Percentiles rank a stretch among this genome's conserved stretches.
Conservation (phyloP, 1,140 invertebrate genomes). For the Papilio helenus region DNA sequence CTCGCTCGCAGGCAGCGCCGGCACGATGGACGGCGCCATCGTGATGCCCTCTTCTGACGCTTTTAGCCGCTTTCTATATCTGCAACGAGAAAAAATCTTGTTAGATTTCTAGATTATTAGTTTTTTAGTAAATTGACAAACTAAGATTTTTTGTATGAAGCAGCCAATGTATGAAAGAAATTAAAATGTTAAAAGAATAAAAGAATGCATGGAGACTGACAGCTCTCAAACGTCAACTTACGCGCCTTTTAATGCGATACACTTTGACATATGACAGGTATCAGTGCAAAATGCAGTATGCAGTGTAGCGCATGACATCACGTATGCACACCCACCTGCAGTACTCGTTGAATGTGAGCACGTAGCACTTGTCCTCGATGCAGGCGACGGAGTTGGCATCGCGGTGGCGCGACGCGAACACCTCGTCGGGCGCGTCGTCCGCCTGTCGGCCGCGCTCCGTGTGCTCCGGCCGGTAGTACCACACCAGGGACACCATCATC, state of each 20-base stretch:
- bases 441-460: constrained; percentile 93
- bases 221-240: not conserved
- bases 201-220: not conserved
- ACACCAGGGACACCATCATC: constrained; percentile 98
- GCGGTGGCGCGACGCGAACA: constrained; percentile 97
- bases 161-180: not conserved
- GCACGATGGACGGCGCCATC: constrained; percentile 70
- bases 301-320: not conserved
- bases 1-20: constrained; percentile 66
- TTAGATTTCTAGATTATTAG: not conserved
- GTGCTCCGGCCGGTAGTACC: constrained; percentile 99
- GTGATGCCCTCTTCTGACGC: constrained; percentile 82
- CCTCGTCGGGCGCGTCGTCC: constrained; percentile 93
- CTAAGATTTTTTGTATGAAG: too few species aligned
- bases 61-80: constrained; percentile 84
- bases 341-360: constrained; percentile 98
- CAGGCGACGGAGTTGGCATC: constrained; percentile 98
- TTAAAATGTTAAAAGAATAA: not conserved
- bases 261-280: not conserved
- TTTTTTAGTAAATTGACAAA: too few species aligned
- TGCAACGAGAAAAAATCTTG: constrained; percentile 47
- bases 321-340: constrained; percentile 90
- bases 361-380: constrained; percentile 99
- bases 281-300: not conserved
- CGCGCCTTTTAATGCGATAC: too few species aligned